A percentile compares a stretch with the other conserved stretches of the same genome.
Conservation (phyloP, 2,888 invertebrate genomes). For the Drosophila neotestacea region DNA sequence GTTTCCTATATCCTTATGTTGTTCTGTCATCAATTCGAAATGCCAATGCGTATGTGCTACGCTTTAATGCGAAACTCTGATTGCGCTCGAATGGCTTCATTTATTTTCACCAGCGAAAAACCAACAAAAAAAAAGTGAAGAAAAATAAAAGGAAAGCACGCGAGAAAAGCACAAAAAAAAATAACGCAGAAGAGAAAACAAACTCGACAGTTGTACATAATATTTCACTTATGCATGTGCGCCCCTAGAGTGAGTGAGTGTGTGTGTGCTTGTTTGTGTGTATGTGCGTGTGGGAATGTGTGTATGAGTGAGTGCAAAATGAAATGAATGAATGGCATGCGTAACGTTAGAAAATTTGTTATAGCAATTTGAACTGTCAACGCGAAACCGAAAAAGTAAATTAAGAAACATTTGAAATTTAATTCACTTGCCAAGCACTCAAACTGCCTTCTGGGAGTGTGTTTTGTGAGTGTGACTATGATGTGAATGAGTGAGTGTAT, state of each 20-base stretch:
- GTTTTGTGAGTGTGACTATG: conserved; percentile 20
- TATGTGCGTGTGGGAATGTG: conserved; percentile 20
- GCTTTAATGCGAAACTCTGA: conserved; percentile 78
- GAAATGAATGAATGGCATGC: conserved; percentile 71
- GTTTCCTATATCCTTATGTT: conserved; percentile 39
- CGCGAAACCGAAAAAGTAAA: conserved; percentile 80
- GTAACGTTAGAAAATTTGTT: conserved; percentile 79
- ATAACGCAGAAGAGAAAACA: conserved; percentile 55
- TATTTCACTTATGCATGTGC: conserved; percentile 79
- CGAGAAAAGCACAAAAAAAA: conserved; percentile 38
- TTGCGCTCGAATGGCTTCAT: conserved; percentile 80
- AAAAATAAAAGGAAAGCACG: conserved; percentile 31
- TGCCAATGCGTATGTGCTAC: conserved; percentile 63
- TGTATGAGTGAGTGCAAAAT: conserved; percentile 50
- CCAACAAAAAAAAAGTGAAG: conserved; percentile 12
- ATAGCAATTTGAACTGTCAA: conserved; percentile 81
- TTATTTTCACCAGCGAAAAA: conserved; percentile 62
- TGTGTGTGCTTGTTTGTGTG: conserved; percentile 11
- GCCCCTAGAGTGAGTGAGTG: conserved; percentile 34
- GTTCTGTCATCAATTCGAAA: conserved; percentile 65
- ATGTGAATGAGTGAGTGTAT: conserved; percentile 20
- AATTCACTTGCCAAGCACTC: conserved; percentile 67
- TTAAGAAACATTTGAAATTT: conserved; percentile 81
- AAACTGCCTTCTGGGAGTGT: conserved; percentile 41
- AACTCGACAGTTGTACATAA: conserved; percentile 79